A percentile compares a stretch with the other conserved stretches of the same genome.
These are phyloP conservation scores for Lethocerus indicus DNA, from an alignment of 1,140 invertebrate species.

Conservation along the genomic window DNA sequence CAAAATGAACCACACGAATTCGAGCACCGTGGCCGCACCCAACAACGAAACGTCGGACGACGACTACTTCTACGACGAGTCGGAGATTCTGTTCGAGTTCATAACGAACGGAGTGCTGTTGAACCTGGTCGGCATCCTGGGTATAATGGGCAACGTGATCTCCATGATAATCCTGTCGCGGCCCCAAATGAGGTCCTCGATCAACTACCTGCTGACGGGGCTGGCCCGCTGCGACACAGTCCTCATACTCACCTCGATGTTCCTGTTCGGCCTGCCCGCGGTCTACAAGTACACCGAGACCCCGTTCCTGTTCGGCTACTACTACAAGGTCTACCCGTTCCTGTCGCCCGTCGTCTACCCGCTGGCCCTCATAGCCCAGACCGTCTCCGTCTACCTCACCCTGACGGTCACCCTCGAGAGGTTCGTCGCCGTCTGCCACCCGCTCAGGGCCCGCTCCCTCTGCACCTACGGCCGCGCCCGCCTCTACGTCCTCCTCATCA, in stretches of 20 bases:
- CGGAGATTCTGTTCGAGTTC: slow-evolving; percentile 48
- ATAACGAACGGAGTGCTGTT: slow-evolving; percentile 68
- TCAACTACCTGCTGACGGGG: slow-evolving; percentile 82
- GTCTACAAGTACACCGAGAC: slow-evolving; percentile 68
- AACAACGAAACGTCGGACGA: no score
- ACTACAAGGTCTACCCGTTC: slow-evolving; percentile 59
- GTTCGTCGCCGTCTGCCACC: slow-evolving; percentile 92
- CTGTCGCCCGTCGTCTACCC: slow-evolving; percentile 73
- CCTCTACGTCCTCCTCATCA: slow-evolving; percentile 67
- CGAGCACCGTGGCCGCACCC: no score
- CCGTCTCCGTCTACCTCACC: slow-evolving; percentile 87
- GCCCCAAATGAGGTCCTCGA: slow-evolving; percentile 85
- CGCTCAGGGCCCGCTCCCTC: slow-evolving; percentile 65
- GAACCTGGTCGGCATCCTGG: slow-evolving; percentile 63
- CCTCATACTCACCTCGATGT: slow-evolving; percentile 67
- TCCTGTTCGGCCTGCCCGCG: slow-evolving; percentile 71
- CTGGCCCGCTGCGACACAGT: slow-evolving; percentile 81
- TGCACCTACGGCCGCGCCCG: slow-evolving; percentile 82
- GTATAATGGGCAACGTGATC: slow-evolving; percentile 75
- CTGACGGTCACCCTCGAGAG: slow-evolving; percentile 89
- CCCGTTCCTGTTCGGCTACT: slow-evolving; percentile 53
- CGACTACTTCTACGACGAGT: background rate
- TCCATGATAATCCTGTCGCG: slow-evolving; percentile 74
- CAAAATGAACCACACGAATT: no score
- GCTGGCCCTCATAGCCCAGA: slow-evolving; percentile 72